phyloP scores from a whole-genome alignment of 2,888 invertebrate species.

The Plemyria rubiginata region DNA sequence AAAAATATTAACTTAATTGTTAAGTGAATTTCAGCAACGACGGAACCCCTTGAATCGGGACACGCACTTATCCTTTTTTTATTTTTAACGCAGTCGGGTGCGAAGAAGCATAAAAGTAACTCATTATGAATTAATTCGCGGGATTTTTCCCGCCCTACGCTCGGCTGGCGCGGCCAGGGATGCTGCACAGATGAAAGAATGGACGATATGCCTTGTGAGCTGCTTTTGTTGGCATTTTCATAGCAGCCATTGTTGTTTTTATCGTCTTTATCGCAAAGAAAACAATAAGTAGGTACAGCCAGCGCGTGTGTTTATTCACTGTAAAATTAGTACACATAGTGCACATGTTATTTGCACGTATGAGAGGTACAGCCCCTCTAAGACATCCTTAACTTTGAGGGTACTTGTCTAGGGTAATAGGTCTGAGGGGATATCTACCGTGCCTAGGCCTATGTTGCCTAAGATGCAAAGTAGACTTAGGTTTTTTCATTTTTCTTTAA shows the following conservation, averaged over 20 bases:
- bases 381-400: too few relatives aligned
- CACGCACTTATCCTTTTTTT: neutral
- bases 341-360: too few relatives aligned
- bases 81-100: constrained; percentile 12
- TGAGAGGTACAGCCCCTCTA: too few relatives aligned
- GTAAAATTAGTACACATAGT: too few relatives aligned
- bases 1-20: too few relatives aligned
- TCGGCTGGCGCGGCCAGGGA: neutral
- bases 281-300: neutral
- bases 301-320: too few relatives aligned
- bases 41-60: neutral
- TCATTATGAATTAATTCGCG: constrained; percentile 43
- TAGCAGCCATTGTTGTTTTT: neutral
- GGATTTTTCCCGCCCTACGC: constrained; percentile 22
- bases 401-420: too few relatives aligned
- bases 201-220: constrained; percentile 7
- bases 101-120: constrained; percentile 36
- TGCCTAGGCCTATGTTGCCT: too few relatives aligned
- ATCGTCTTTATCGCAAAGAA: neutral
- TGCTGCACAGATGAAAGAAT: neutral
- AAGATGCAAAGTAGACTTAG: too few relatives aligned
- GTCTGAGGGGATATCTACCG: too few relatives aligned
- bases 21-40: too few relatives aligned
- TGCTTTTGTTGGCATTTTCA: neutral
- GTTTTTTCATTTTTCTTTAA: too few relatives aligned